phyloP scores from a whole-genome alignment of 2,888 invertebrate species.

The Acronicta alni region DNA sequence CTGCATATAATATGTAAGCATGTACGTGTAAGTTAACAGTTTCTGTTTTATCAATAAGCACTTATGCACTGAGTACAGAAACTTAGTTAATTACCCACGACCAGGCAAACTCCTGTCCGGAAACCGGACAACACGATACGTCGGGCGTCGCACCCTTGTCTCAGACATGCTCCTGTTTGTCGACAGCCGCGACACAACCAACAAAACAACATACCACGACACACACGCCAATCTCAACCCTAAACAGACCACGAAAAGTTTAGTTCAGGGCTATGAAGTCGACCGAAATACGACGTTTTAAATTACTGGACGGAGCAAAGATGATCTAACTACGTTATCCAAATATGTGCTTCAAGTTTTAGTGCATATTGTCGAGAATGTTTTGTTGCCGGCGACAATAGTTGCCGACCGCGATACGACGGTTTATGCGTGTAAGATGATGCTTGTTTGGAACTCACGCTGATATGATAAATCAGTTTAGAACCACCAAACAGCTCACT shows the following conservation, averaged over 20 bases:
- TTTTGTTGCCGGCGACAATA: slow-evolving; percentile 70
- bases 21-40: slow-evolving; percentile 20
- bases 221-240: slow-evolving; percentile 53
- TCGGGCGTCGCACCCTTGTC: slow-evolving; percentile 82
- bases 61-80: slow-evolving; percentile 66
- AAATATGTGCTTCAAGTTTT: slow-evolving; percentile 83
- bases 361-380: slow-evolving; percentile 82
- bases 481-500: slow-evolving; percentile 83
- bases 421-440: slow-evolving; percentile 89
- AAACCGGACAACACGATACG: slow-evolving; percentile 88
- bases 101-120: slow-evolving; percentile 78
- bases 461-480: slow-evolving; percentile 89
- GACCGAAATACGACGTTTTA: slow-evolving; percentile 61
- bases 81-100: slow-evolving; percentile 86
- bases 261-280: slow-evolving; percentile 44
- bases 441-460: slow-evolving; percentile 85
- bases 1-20: neutral
- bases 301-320: slow-evolving; percentile 61
- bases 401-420: slow-evolving; percentile 77
- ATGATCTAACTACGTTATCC: slow-evolving; percentile 74
- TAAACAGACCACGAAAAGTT: slow-evolving; percentile 58
- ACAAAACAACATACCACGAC: slow-evolving; percentile 45
- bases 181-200: slow-evolving; percentile 53
- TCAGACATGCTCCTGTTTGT: slow-evolving; percentile 76
- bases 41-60: slow-evolving; percentile 57